Percentiles rank a stretch among this genome's conserved stretches.
Conservation (phyloP, 2,888 invertebrate species). For the Epinotia ramella region DNA sequence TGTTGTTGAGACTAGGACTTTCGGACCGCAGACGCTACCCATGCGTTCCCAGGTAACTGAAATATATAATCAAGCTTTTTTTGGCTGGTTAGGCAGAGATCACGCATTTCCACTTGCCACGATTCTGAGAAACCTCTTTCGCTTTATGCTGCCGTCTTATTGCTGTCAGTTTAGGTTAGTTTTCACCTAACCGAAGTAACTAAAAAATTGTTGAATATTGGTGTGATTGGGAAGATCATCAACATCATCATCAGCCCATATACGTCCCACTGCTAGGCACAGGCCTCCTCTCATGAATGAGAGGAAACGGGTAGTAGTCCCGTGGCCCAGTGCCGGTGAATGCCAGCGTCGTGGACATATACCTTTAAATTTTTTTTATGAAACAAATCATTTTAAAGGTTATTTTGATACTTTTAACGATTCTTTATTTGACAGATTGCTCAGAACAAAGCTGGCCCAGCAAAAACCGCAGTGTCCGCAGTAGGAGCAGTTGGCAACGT, state of each 20-base stretch:
- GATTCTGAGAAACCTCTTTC: too few species aligned
- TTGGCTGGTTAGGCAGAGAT: neutral
- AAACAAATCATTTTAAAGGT: neutral
- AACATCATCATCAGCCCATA: too few species aligned
- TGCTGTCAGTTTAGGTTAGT: too few species aligned
- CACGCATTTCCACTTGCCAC: too few species aligned
- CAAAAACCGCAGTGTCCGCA: conserved; percentile 78
- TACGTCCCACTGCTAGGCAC: neutral
- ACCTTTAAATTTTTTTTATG: too few species aligned
- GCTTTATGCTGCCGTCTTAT: too few species aligned
- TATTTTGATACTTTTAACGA: neutral
- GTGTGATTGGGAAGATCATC: too few species aligned
- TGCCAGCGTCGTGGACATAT: too few species aligned
- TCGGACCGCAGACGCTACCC: conserved; percentile 80
- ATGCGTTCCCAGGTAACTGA: conserved; percentile 76
- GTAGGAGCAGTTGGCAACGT: conserved; percentile 88
- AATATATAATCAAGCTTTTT: neutral
- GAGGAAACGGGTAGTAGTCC: too few species aligned
- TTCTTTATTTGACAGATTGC: conserved; percentile 60
- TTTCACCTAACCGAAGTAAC: conserved; percentile 66
- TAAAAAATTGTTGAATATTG: neutral
- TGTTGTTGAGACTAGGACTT: conserved; percentile 79
- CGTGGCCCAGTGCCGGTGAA: too few species aligned
- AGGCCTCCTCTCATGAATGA: neutral
- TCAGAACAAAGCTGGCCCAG: conserved; percentile 78